Conservation (phyloP, 1,140 invertebrate genomes). For the Lerema accius region DNA sequence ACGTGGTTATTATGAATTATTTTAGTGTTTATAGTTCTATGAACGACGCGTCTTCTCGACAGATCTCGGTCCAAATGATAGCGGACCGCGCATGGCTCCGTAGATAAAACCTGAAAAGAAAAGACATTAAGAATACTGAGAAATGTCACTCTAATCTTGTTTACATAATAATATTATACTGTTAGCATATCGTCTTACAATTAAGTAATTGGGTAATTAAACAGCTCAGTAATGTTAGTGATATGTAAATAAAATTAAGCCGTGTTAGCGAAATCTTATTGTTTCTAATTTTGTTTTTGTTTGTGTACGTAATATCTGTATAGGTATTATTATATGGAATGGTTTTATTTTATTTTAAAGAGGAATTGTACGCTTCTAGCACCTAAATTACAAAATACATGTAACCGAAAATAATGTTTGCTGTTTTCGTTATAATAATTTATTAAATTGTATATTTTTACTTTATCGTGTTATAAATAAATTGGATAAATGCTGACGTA, state of each 20-base stretch:
- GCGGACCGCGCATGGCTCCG: constrained; percentile 64
- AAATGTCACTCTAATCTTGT: constrained; percentile 3
- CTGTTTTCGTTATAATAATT: too few relatives aligned
- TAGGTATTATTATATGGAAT: too few relatives aligned
- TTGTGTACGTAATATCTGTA: too few relatives aligned
- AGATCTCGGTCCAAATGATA: constrained; percentile 51
- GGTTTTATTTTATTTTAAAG: too few relatives aligned
- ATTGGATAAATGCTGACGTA: too few relatives aligned
- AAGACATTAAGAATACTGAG: constrained; percentile 39
- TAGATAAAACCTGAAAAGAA: constrained; percentile 65
- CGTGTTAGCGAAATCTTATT: neutral
- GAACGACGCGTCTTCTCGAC: constrained; percentile 37
- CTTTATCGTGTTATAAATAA: too few relatives aligned
- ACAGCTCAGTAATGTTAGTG: constrained; percentile 2
- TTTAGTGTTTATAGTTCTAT: constrained; percentile 9
- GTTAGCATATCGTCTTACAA: neutral
- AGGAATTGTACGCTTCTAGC: too few relatives aligned
- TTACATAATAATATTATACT: constrained; percentile 12
- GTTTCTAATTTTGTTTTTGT: too few relatives aligned
- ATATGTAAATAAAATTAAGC: neutral
- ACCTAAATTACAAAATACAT: too few relatives aligned
- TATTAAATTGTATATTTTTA: too few relatives aligned
- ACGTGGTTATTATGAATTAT: too few relatives aligned
- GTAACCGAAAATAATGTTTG: too few relatives aligned
- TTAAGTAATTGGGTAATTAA: constrained; percentile 21